Conservation (phyloP, 1,140 invertebrate species). For the Coelopa frigida region DNA sequence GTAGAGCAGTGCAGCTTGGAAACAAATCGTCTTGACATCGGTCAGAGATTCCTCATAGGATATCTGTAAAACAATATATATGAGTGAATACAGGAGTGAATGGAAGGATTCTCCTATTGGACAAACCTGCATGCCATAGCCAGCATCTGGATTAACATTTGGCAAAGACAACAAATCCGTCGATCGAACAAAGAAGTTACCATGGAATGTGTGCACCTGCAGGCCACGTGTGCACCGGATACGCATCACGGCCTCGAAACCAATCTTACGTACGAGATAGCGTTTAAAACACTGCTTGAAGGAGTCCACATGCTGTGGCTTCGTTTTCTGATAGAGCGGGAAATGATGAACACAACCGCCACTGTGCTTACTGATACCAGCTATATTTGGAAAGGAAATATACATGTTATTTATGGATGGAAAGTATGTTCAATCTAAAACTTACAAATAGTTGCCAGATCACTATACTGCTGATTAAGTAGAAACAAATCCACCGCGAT, state of each 20-base stretch:
- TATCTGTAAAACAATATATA: constrained; percentile 17
- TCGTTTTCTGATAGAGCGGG: constrained; percentile 75
- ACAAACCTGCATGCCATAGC: constrained; percentile 97
- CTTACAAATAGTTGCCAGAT: constrained; percentile 87
- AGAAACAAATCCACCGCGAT: constrained; percentile 94
- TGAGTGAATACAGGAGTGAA: not conserved
- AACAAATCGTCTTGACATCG: constrained; percentile 84
- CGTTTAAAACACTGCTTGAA: constrained; percentile 75
- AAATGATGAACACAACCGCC: constrained; percentile 92
- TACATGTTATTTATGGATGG: not conserved
- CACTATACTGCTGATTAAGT: constrained; percentile 86
- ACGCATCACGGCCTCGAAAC: constrained; percentile 98
- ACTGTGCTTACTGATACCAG: constrained; percentile 90
- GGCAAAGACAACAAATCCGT: constrained; percentile 94
- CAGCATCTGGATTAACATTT: constrained; percentile 96
- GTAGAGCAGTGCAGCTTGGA: constrained; percentile 96
- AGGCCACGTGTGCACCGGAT: constrained; percentile 89
- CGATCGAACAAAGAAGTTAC: constrained; percentile 98
- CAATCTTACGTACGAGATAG: constrained; percentile 94
- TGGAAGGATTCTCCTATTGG: not conserved
- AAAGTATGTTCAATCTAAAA: too few relatives aligned
- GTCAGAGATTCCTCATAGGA: constrained; percentile 75
- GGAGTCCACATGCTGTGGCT: constrained; percentile 61
- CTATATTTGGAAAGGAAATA: constrained; percentile 45
- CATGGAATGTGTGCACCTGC: constrained; percentile 96